Base-by-base conservation (phyloP, 2,113 vertebrate species). In the Anhinga anhinga region DNA sequence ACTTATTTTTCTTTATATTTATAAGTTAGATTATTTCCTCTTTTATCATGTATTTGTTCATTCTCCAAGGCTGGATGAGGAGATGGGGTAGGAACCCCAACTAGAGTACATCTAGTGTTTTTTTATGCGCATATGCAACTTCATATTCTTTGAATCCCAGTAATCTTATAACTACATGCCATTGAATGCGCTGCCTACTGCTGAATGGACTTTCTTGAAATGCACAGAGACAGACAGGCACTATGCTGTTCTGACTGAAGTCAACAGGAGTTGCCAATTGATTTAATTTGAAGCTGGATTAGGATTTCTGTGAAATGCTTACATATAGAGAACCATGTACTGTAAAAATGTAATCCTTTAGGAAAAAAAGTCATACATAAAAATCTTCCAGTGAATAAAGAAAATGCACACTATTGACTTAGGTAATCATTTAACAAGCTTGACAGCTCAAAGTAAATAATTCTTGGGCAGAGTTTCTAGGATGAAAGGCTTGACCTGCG, bases 381-480 rank as follows among this genome's bases (percentile, higher is more conserved):
- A 95, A 95, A 58, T 95, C 52, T 88, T 90, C 49, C 38, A 58
- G n/a, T 30, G 53, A 85, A 82, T 74, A 50, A 89, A 77, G 85
- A 88, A 71, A 94, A 90, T 38, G 23, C 34, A 34, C 38, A 42
- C 70, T 92, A 77, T 84, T 67, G 40, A 62, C 66, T 91, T 69
- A 47, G 30, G 89, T 91, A 94, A 95, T 93, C 82, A 96, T 93
- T 98, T 95, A 97, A 85, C 59, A 86, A 91, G 82, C 72, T 78
- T 20, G 49, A 95, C 66, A 91, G 92, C 47, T 93, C 69, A 80
- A 36, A 88, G 93, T 95, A 92, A 97, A 89, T 72, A 95, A 90
- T 72, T 89, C 70, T 55, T 88, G 56, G 73, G 52, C 91, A 96
- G 88, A 90, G 92, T 97, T 91, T 97, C 95, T 73, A 77, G 91